These are phyloP conservation scores for Zygothrica quintamaculata DNA, from an alignment of 2,888 invertebrate genomes.

Conservation along the genomic window DNA sequence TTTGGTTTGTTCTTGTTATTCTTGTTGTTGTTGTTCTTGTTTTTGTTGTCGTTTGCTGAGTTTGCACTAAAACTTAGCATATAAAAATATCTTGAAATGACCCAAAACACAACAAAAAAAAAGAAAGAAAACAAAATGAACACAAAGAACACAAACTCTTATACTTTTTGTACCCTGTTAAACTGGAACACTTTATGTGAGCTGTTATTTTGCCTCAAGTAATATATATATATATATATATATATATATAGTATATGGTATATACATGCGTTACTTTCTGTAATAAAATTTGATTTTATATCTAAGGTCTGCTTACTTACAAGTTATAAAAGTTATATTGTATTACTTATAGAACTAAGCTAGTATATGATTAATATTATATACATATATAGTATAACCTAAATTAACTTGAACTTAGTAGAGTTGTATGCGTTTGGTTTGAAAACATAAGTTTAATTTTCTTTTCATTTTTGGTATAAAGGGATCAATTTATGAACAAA, in stretches of 20 bases:
- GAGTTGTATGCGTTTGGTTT: too few relatives aligned
- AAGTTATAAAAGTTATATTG: conserved; percentile 38
- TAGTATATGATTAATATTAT: conserved; percentile 23
- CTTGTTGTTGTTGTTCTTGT: conserved; percentile 1
- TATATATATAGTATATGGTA: too few relatives aligned
- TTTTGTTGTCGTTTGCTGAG: conserved; percentile 27
- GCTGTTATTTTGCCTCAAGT: conserved; percentile 25
- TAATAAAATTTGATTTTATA: conserved; percentile 67
- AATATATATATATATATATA: too few relatives aligned
- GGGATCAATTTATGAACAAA: conserved; percentile 1
- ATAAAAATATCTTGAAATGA: conserved; percentile 53
- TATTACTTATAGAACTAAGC: conserved; percentile 58
- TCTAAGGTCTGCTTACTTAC: conserved; percentile 52
- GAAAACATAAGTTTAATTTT: conserved; percentile 9
- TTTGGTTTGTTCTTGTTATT: conserved; percentile 17
- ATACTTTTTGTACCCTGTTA: conserved; percentile 1
- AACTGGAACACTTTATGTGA: conserved; percentile 11
- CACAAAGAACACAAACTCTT: too few relatives aligned
- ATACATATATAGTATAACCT: conserved; percentile 24
- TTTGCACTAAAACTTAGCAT: conserved; percentile 50
- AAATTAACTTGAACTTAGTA: conserved; percentile 20
- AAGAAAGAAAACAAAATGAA: conserved; percentile 1
- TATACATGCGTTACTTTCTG: conserved; percentile 38
- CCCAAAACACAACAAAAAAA: conserved; percentile 13
- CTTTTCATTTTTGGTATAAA: neutral